These are phyloP conservation scores for Esox lucius DNA, from an alignment of 2,797 vertebrate species.

Conservation along the genomic window DNA sequence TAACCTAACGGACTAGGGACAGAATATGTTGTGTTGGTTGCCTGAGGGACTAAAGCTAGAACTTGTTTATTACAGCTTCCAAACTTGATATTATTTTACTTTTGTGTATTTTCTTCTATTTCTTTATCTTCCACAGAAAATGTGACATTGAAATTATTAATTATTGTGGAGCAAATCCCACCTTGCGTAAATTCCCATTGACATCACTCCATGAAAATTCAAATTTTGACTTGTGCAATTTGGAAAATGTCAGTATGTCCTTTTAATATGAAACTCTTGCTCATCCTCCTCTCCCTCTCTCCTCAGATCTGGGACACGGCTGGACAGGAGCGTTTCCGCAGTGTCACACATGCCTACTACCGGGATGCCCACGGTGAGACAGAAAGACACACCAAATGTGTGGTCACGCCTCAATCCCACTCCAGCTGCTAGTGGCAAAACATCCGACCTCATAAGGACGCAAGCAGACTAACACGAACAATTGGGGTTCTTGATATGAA, in stretches of 20 bases:
- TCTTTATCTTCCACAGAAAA: neutral
- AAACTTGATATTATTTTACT: neutral
- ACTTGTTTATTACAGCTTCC: neutral
- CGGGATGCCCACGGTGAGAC: constrained; percentile 79
- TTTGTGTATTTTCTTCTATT: too few species aligned
- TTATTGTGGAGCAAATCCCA: neutral
- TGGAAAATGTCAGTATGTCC: neutral
- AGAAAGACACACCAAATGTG: neutral
- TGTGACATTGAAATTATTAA: neutral
- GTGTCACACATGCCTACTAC: constrained; percentile 79
- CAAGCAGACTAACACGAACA: neutral
- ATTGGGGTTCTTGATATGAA: neutral
- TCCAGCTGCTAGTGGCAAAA: neutral
- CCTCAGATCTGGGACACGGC: constrained; percentile 78
- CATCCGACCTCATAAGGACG: neutral
- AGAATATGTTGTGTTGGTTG: too few species aligned
- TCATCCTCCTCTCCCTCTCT: neutral
- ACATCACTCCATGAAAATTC: neutral
- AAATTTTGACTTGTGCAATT: neutral
- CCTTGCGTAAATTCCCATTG: neutral
- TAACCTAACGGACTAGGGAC: too few species aligned
- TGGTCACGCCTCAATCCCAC: neutral
- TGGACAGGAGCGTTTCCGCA: constrained; percentile 78
- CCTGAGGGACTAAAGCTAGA: too few species aligned
- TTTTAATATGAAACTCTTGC: neutral